Evolutionary conservation across 2,888 invertebrate genomes (phyloP), one percentile per base, ranked within the genome.

Genomic region (Seira ritae): DNA sequence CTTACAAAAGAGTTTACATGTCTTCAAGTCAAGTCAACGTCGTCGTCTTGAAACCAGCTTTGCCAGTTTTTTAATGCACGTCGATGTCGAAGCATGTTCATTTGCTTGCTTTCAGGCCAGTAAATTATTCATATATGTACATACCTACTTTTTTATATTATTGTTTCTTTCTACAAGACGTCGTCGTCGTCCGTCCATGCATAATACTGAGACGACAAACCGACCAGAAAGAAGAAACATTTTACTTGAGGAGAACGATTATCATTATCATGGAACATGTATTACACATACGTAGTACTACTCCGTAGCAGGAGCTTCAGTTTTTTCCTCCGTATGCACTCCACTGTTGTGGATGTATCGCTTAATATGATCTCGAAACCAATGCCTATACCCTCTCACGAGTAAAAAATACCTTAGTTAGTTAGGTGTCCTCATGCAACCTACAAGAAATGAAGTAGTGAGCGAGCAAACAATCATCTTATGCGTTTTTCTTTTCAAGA

Each of bases 41-140:
- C 62, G 23, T 65, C 62, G 15, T 65, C 65, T 73, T 68, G 72
- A 81, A 81, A 81, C 81, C 76, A 81, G 81, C 81, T 81, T 81
- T 81, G 75, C 81, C 76, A 81, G 71, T 81, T 81, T 81, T 81
- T 50, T 66, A 15, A 24, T 50, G 8, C 22, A 68, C 31, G 50
- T 19, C 15, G 19, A 19, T 22, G 72, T 19, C 8, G 69, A 12
- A 37, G 22, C 6, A 19, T 23, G 67, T 15, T 76, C 23, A n/a
- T 62, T 31, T 20, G 60, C 70, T 31, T 20, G 60, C 69, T 74
- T 68, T 80, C 62, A 23, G 20, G 72, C 60, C 62, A 68, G 77
- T 78, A 72, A 83, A 83, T 83, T 83, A 83, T 83, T 77, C 77
- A 76, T 71, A 76, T 71, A 71, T 68, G 71, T 31, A 67, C 17